Conservation (phyloP, 2,113 vertebrate species). For the Oplegnathus fasciatus region DNA sequence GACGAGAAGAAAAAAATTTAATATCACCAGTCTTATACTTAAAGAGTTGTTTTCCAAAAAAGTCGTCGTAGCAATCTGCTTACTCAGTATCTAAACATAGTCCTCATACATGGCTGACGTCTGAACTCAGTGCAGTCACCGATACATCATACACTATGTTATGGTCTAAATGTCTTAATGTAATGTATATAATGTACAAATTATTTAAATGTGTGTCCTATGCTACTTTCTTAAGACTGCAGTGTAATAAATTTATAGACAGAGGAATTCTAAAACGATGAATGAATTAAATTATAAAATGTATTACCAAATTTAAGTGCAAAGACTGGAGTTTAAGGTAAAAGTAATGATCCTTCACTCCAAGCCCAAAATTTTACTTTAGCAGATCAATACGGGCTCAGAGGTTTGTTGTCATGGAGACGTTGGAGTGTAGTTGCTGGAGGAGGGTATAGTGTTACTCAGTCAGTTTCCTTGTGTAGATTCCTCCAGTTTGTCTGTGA, state of each 20-base stretch:
- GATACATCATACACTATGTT: no score
- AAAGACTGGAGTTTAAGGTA: neutral
- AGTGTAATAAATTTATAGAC: neutral
- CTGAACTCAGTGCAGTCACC: neutral
- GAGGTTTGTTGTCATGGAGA: slow-evolving; percentile 12
- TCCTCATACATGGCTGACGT: neutral
- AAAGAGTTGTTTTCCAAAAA: no score
- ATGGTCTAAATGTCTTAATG: neutral
- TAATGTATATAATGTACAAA: neutral
- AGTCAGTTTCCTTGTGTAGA: neutral
- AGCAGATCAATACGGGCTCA: no score
- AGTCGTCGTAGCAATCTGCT: no score
- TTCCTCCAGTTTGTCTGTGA: slow-evolving; percentile 16
- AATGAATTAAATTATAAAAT: neutral
- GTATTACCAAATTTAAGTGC: neutral
- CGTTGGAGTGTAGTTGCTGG: neutral
- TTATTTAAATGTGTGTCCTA: neutral
- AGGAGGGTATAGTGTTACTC: slow-evolving; percentile 6
- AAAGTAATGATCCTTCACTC: neutral
- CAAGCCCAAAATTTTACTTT: neutral
- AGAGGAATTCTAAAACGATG: neutral
- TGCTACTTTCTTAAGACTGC: neutral
- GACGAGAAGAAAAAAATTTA: no score
- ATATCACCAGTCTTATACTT: no score
- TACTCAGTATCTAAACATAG: neutral